A percentile compares a stretch with the other conserved stretches of the same genome.
These are phyloP conservation scores for Leptocoma aspasia DNA, from an alignment of 2,113 vertebrate species.

Conservation along the genomic window DNA sequence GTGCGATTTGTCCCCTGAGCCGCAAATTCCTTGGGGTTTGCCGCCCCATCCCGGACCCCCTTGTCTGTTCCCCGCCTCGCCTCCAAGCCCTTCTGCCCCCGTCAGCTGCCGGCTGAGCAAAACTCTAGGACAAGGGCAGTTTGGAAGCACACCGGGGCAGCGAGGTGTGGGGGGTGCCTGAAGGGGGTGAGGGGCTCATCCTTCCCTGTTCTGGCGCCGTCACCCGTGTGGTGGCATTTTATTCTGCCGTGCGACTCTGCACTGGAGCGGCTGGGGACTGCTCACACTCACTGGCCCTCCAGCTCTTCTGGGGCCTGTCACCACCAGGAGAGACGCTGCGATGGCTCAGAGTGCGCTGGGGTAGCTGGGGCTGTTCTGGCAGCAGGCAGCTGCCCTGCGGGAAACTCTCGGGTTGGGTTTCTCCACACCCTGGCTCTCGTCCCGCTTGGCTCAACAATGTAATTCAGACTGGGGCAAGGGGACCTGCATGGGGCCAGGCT, in stretches of 20 bases:
- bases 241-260: background rate
- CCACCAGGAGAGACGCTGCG: background rate
- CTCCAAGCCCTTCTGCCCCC: background rate
- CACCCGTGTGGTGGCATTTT: background rate
- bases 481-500: background rate
- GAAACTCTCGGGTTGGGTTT: background rate
- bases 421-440: background rate
- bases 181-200: accelerated
- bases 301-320: background rate
- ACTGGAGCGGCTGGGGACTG: accelerated
- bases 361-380: background rate
- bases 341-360: background rate
- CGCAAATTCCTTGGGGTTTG: background rate
- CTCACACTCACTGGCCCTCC: background rate
- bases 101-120: background rate
- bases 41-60: background rate
- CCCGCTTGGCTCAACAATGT: background rate
- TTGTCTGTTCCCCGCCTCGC: background rate
- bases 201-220: background rate
- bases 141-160: background rate
- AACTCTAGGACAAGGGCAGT: background rate
- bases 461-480: background rate
- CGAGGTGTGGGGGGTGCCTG: too few relatives aligned
- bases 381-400: background rate
- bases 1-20: background rate